Evolutionary conservation across 2,888 invertebrate species (phyloP), one percentile per base, ranked within the genome.

Genomic region (Tribolium freemani): DNA sequence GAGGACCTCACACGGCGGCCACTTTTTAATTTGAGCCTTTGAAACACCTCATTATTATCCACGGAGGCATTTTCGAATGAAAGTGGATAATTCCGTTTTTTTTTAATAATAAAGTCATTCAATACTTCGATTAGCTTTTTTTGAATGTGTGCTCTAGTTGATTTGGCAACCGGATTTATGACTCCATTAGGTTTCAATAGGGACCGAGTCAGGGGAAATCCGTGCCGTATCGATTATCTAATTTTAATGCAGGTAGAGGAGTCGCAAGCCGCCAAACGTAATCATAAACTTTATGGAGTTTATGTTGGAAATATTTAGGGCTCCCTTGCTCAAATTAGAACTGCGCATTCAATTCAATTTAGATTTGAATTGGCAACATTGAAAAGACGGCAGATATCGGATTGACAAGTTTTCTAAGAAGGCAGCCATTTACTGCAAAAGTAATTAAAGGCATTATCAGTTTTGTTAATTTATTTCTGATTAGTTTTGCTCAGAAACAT

Each of bases 1-100:
- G 68, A 68, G 73, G 80, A 80, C 81, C 80, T 78, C 80, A 80
- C 80, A 80, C 79, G 75, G 79, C 79, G 79, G 80, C 72, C 61
- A 75, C 74, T 76, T 77, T 79, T 77, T 74, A 77, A 78, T 79
- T 77, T 76, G 74, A 76, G 75, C 70, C 75, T 73, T 73, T 61
- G 68, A 71, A 71, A 71, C 71, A 71, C 67, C 71, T 70, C 58
- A 71, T 71, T 54, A 71, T 60, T 67, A 71, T 58, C 44, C 67
- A 60, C 67, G 44, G 60, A 51, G 54, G 58, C 30, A 71, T 71
- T 71, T 71, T 57, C 26, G 26, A 69, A 69, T 69, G 44, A 53
- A 70, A 45, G 45, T 21, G 46, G 53, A 60, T 53, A 54, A 54
- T 66, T 38, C 8, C 3, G 11, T 4, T 21, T 69, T 60, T 53